These are phyloP conservation scores for Plecotus auritus DNA, from an alignment of 2,113 vertebrate genomes.

Conservation along the genomic window DNA sequence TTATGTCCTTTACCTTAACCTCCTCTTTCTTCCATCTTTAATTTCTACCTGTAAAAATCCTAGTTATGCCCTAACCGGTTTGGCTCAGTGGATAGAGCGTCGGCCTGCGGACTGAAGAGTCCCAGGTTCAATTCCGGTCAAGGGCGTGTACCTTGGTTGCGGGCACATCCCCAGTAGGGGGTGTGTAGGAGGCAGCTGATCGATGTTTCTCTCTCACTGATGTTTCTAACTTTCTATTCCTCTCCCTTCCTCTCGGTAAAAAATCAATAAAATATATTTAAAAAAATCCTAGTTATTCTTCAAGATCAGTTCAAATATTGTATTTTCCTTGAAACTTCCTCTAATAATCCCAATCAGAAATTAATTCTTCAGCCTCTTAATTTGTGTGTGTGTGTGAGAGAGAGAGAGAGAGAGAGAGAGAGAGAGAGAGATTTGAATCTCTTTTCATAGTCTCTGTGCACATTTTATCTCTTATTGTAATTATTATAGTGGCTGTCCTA, in stretches of 20 bases:
- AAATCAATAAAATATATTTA: no score
- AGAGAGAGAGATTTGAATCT: neutral
- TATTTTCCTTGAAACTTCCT: neutral
- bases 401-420: no score
- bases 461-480: neutral
- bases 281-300: conserved; percentile 27
- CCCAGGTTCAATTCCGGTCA: no score
- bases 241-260: no score
- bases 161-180: no score
- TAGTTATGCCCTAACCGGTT: no score
- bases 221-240: no score
- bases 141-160: no score
- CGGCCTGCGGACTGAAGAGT: no score
- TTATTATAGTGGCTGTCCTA: neutral
- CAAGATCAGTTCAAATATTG: conserved; percentile 25
- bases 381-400: neutral
- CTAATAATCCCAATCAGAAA: neutral
- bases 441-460: neutral
- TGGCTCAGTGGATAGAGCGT: no score
- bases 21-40: neutral
- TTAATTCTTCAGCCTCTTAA: neutral
- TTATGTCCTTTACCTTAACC: neutral
- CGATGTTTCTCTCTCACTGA: no score
- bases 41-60: conserved; percentile 1
- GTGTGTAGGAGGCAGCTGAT: no score